Conservation (phyloP, 2,113 vertebrate species). For the Suricata suricatta region DNA sequence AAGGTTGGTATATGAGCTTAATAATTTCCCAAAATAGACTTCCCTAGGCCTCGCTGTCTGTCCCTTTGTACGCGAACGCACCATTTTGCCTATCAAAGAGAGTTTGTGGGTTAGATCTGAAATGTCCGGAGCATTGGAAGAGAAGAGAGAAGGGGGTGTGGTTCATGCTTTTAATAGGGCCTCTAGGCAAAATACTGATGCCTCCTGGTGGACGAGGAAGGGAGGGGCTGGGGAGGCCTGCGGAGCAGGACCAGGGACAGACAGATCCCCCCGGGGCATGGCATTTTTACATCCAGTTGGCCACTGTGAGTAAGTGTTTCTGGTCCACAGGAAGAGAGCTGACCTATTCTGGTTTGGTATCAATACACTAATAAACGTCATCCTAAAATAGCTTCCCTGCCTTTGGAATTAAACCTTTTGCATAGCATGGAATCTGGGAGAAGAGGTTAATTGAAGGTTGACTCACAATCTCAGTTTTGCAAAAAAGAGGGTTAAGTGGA, state of each 20-base stretch:
- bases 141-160: not conserved
- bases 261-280: not conserved
- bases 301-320: not conserved
- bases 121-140: not conserved
- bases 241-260: rapidly evolving
- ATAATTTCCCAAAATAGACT: constrained; percentile 29
- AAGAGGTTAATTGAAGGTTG: constrained; percentile 66
- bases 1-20: constrained; percentile 24
- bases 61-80: not conserved
- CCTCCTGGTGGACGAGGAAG: no score
- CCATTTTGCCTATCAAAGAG: not conserved
- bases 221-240: rapidly evolving
- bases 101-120: not conserved
- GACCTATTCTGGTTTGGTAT: not conserved
- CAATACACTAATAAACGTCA: not conserved
- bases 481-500: constrained; percentile 38
- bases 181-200: not conserved
- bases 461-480: constrained; percentile 40
- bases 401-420: not conserved
- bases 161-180: not conserved
- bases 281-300: not conserved
- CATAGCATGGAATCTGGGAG: not conserved
- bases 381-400: not conserved
- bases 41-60: not conserved
- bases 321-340: not conserved